Percentiles rank a stretch among this genome's conserved stretches.
Evolutionary conservation across 2,888 invertebrate genomes (phyloP).

Genomic region (Neocrepidodera transversa): DNA sequence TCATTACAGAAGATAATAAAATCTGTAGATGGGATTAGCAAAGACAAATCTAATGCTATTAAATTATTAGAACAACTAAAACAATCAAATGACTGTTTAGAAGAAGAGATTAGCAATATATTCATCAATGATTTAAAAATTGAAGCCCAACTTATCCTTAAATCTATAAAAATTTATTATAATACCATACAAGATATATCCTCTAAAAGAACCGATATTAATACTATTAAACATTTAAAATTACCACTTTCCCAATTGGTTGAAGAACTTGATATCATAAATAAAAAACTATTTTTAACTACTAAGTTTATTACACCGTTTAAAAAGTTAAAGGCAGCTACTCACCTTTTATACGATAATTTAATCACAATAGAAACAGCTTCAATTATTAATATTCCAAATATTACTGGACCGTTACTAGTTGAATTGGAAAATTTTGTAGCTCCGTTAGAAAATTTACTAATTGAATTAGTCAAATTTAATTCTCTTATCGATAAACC

Average conservation of each 20-base stretch:
- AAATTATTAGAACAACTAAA: slow-evolving; percentile 12
- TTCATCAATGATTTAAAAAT: slow-evolving; percentile 5
- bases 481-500: slow-evolving; percentile 42
- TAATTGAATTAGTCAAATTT: slow-evolving; percentile 47
- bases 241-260: slow-evolving; percentile 40
- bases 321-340: slow-evolving; percentile 52
- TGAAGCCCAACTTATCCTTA: neutral
- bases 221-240: slow-evolving; percentile 32
- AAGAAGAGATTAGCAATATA: neutral
- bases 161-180: slow-evolving; percentile 1
- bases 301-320: slow-evolving; percentile 48
- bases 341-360: slow-evolving; percentile 56
- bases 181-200: slow-evolving; percentile 10
- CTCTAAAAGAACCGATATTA: slow-evolving; percentile 23
- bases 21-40: slow-evolving; percentile 16
- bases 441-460: slow-evolving; percentile 41
- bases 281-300: slow-evolving; percentile 31
- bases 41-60: neutral
- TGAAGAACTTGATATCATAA: slow-evolving; percentile 42
- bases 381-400: slow-evolving; percentile 32
- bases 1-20: slow-evolving; percentile 30
- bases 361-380: slow-evolving; percentile 52
- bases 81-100: neutral
- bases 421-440: slow-evolving; percentile 34
- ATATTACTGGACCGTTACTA: slow-evolving; percentile 5